Evolutionary conservation across 2,113 vertebrate species (phyloP).

Genomic region (Stigmatopora argus): DNA sequence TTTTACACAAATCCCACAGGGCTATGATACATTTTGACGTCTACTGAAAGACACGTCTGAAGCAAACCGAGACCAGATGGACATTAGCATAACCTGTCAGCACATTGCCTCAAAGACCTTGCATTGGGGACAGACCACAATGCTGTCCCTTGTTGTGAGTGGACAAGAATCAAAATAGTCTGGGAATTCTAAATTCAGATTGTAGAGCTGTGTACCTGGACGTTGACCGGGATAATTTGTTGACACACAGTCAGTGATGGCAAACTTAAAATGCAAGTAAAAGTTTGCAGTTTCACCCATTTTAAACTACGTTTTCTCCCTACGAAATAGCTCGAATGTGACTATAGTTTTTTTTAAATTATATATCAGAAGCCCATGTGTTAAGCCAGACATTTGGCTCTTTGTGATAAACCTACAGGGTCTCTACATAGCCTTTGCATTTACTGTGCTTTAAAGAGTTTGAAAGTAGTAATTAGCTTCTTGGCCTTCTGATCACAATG

Average conservation of each 20-base stretch:
- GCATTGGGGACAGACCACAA: conserved; percentile 43
- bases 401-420: neutral
- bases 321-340: neutral
- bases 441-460: conserved; percentile 4
- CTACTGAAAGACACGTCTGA: conserved; percentile 38
- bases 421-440: neutral
- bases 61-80: conserved; percentile 54
- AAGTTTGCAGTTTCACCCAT: neutral
- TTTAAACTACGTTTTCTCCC: neutral
- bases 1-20: conserved; percentile 11
- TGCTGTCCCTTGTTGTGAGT: conserved; percentile 28
- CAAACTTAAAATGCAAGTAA: conserved; percentile 28
- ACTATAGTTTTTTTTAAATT: too few relatives aligned
- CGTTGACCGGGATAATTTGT: conserved; percentile 53
- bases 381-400: neutral
- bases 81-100: conserved; percentile 57
- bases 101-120: conserved; percentile 42
- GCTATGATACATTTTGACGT: conserved; percentile 30
- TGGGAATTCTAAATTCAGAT: conserved; percentile 33
- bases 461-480: neutral
- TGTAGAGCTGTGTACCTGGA: conserved; percentile 43
- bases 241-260: conserved; percentile 36
- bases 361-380: neutral
- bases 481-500: neutral
- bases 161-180: conserved; percentile 31